Conservation (phyloP, 2,888 invertebrate genomes). For the Dynastes grantii region DNA sequence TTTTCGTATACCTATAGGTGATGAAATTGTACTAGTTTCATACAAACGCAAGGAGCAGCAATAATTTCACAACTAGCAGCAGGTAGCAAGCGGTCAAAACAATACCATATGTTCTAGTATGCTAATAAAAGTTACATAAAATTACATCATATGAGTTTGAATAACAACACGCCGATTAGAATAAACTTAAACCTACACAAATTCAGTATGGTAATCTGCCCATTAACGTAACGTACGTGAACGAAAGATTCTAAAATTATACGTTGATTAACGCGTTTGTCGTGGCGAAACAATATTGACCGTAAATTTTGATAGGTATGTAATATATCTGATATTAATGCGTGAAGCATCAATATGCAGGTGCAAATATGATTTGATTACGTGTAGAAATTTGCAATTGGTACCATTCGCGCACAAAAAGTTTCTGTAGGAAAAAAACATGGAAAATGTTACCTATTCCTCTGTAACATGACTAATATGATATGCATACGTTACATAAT, state of each 20-base stretch:
- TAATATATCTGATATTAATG: neutral
- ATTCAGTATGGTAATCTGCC: slow-evolving; percentile 23
- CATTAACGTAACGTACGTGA: neutral
- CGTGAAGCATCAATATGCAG: neutral
- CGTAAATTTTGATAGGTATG: slow-evolving; percentile 5
- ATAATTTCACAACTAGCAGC: slow-evolving; percentile 22
- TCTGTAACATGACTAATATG: too few relatives aligned
- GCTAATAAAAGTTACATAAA: slow-evolving; percentile 28
- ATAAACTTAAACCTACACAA: slow-evolving; percentile 29
- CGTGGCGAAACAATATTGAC: slow-evolving; percentile 6
- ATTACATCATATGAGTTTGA: slow-evolving; percentile 37
- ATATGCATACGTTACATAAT: too few relatives aligned
- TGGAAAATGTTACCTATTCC: too few relatives aligned
- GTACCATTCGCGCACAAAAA: too few relatives aligned
- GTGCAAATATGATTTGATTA: slow-evolving; percentile 7
- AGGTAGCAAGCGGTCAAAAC: slow-evolving; percentile 11
- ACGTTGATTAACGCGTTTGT: neutral
- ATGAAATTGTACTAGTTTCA: neutral
- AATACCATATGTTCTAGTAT: slow-evolving; percentile 19
- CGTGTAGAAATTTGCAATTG: neutral
- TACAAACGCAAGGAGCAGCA: neutral
- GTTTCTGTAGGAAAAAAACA: too few relatives aligned
- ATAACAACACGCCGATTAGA: slow-evolving; percentile 29
- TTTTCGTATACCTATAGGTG: too few relatives aligned
- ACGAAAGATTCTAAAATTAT: slow-evolving; percentile 24